These are phyloP conservation scores for Gerris buenoi DNA, from an alignment of 1,140 invertebrate genomes.

Conservation along the genomic window DNA sequence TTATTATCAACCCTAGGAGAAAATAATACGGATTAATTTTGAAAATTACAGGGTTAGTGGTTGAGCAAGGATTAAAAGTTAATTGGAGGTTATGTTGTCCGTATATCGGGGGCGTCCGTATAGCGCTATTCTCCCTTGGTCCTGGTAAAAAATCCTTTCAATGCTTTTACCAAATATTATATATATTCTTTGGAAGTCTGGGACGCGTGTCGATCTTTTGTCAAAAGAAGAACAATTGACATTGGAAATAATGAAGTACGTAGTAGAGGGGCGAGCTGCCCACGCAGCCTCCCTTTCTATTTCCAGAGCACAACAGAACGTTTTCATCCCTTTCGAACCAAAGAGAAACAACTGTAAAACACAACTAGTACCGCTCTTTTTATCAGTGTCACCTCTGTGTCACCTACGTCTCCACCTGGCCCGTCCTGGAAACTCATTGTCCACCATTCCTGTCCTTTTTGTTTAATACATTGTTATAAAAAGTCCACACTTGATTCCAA, in stretches of 20 bases:
- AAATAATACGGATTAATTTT: neutral
- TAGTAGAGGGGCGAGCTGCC: too few relatives aligned
- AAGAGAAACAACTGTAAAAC: too few relatives aligned
- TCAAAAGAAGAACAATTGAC: neutral
- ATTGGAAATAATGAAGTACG: neutral
- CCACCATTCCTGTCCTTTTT: too few relatives aligned
- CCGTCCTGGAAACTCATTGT: neutral
- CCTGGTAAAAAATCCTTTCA: neutral
- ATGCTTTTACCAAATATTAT: neutral
- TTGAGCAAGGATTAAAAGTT: neutral
- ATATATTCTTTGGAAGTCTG: neutral
- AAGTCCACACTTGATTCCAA: too few relatives aligned
- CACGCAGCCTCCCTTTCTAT: neutral
- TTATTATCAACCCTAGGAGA: neutral
- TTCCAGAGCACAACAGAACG: neutral
- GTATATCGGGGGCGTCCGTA: neutral
- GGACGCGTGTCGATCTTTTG: neutral
- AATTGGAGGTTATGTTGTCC: neutral
- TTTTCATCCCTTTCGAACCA: too few relatives aligned
- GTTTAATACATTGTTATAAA: too few relatives aligned
- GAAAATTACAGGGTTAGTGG: neutral
- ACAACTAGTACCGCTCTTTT: too few relatives aligned
- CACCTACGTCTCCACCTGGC: neutral
- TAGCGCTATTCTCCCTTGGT: too few relatives aligned
- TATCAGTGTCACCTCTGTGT: neutral